These are phyloP conservation scores for Hydropsyche tenuis DNA, from an alignment of 1,140 invertebrate genomes.

Conservation along the genomic window DNA sequence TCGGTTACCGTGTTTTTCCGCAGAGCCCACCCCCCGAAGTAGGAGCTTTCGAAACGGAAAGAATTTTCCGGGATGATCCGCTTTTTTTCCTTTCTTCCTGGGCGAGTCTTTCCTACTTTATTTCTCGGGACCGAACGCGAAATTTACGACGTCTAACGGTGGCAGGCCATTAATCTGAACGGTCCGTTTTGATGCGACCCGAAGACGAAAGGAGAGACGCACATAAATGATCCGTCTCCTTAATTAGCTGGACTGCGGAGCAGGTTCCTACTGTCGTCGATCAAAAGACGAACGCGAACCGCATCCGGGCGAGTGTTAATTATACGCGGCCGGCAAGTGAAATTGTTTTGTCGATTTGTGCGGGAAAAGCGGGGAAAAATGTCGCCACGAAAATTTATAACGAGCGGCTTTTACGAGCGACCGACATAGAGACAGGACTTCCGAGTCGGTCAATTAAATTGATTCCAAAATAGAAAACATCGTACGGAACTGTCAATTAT, in stretches of 20 bases:
- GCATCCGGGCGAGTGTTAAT: conserved; percentile 10
- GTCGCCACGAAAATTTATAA: conserved; percentile 9
- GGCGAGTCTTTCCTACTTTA: not conserved
- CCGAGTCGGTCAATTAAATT: no score
- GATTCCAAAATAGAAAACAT: no score
- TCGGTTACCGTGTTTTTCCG: conserved; percentile 12
- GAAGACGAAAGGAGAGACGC: not conserved
- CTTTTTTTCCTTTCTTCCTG: not conserved
- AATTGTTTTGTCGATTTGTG: conserved; percentile 1
- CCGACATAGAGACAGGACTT: no score
- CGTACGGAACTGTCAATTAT: no score
- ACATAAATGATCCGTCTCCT: conserved; percentile 20
- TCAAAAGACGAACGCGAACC: conserved; percentile 25
- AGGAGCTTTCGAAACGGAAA: no score
- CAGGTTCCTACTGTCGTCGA: not conserved
- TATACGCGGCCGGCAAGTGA: not conserved
- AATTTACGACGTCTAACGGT: conserved; percentile 16
- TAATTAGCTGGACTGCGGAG: not conserved
- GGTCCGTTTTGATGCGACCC: conserved; percentile 8
- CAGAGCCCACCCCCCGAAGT: no score
- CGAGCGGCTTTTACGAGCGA: no score
- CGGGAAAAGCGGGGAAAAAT: not conserved
- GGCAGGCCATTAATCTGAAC: conserved; percentile 25
- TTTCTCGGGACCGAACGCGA: conserved; percentile 13
- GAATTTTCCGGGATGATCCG: not conserved